Percentiles rank a stretch among this genome's conserved stretches.
Evolutionary conservation across 2,113 vertebrate species (phyloP).

Genomic region (Thalassoma bifasciatum): DNA sequence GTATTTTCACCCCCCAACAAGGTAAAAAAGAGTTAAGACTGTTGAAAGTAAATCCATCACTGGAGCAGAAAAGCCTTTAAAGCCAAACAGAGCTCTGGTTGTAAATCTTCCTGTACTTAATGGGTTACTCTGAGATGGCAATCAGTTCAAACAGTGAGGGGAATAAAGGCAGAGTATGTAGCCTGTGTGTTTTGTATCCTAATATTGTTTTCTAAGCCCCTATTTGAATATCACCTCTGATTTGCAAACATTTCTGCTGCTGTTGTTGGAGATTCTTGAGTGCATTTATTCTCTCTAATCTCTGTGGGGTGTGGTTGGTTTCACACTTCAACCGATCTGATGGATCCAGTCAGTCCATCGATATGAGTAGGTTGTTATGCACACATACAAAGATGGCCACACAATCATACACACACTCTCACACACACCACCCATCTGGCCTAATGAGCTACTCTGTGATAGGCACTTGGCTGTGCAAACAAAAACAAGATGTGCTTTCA

Average conservation of each 20-base stretch:
- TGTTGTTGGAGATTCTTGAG: background rate
- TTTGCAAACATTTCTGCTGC: background rate
- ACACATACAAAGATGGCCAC: background rate
- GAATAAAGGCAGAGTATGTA: background rate
- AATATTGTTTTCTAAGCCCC: background rate
- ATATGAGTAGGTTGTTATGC: constrained; percentile 35
- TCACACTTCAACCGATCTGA: constrained; percentile 45
- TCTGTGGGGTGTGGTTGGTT: constrained; percentile 23
- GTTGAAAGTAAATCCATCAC: constrained; percentile 51
- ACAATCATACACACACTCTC: constrained; percentile 1
- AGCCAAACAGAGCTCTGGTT: constrained; percentile 33
- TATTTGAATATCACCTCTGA: no score
- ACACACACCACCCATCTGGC: background rate
- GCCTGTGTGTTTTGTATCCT: background rate
- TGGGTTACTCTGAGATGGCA: constrained; percentile 17
- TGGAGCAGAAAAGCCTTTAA: constrained; percentile 26
- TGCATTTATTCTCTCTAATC: background rate
- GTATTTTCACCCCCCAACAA: constrained; percentile 51
- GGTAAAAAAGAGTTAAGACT: constrained; percentile 47
- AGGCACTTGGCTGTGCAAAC: constrained; percentile 50
- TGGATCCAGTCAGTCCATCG: constrained; percentile 56
- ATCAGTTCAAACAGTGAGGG: constrained; percentile 6
- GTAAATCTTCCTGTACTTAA: constrained; percentile 43
- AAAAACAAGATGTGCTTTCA: constrained; percentile 52
- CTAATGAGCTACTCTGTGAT: constrained; percentile 59